These are phyloP conservation scores for Phymanthus crucifer DNA, from an alignment of 92 coral and sea anemone species.

Conservation along the genomic window DNA sequence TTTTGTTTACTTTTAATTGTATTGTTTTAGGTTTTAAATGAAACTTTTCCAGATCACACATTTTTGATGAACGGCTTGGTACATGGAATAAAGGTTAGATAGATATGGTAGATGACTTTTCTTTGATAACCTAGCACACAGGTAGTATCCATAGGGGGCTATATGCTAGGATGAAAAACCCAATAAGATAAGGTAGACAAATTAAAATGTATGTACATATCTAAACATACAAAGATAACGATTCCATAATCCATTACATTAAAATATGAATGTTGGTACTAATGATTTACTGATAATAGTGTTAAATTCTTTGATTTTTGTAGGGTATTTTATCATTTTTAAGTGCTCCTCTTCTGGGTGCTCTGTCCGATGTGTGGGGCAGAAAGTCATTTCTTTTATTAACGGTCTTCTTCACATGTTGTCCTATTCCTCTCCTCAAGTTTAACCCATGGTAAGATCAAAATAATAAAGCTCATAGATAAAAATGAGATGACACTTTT, in stretches of 20 bases:
- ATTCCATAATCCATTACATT: neutral
- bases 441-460: slow-evolving; percentile 94
- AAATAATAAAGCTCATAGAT: neutral
- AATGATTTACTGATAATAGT: neutral
- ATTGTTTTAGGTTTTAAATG: slow-evolving; percentile 77
- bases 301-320: neutral
- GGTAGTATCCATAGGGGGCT: no score
- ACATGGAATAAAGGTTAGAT: slow-evolving; percentile 91
- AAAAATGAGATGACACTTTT: neutral
- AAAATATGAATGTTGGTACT: no score
- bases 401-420: slow-evolving; percentile 96
- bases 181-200: no score
- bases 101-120: neutral
- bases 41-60: slow-evolving; percentile 94
- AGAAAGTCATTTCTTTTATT: slow-evolving; percentile 93
- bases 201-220: no score
- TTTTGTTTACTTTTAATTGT: neutral
- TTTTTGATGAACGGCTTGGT: slow-evolving; percentile 98
- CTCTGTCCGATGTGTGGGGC: slow-evolving; percentile 99
- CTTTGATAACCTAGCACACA: no score
- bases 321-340: slow-evolving; percentile 97
- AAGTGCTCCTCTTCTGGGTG: slow-evolving; percentile 97
- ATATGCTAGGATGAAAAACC: no score
- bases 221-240: no score
- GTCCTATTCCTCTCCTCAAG: slow-evolving; percentile 92